Conservation (phyloP, 1,140 invertebrate genomes). For the Ceratina calcarata region DNA sequence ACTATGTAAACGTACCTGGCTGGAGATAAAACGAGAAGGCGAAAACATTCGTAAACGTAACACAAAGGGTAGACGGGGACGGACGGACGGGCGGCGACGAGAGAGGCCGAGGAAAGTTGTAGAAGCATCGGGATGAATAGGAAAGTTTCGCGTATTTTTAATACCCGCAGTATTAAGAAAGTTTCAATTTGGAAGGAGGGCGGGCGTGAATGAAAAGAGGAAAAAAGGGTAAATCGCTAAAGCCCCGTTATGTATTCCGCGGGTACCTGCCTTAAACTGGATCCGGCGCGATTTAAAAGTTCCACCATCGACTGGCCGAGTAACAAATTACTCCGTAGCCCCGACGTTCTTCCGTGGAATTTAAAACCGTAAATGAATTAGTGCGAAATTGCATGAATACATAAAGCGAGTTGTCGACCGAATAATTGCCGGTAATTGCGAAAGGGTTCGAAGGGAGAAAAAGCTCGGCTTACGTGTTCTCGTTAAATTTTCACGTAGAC, state of each 20-base stretch:
- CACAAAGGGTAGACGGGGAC: too few relatives aligned
- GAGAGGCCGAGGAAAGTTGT: background rate
- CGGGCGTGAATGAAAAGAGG: background rate
- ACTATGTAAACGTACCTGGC: too few relatives aligned
- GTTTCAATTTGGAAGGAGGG: slow-evolving; percentile 38
- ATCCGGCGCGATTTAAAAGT: slow-evolving; percentile 37
- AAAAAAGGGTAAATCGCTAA: background rate
- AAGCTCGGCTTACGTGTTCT: background rate
- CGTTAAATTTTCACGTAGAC: background rate
- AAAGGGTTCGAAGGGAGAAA: background rate
- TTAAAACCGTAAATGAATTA: slow-evolving; percentile 45
- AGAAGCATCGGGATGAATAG: background rate
- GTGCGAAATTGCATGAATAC: slow-evolving; percentile 30
- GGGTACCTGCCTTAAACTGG: background rate
- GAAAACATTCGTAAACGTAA: slow-evolving; percentile 4
- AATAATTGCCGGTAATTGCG: slow-evolving; percentile 37
- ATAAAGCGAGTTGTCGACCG: slow-evolving; percentile 8
- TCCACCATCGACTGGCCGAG: slow-evolving; percentile 6
- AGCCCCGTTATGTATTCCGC: slow-evolving; percentile 10
- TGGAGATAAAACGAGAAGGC: too few relatives aligned
- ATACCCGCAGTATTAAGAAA: slow-evolving; percentile 34
- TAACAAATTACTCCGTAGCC: slow-evolving; percentile 21
- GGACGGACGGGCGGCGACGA: background rate
- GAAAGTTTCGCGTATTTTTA: slow-evolving; percentile 39
- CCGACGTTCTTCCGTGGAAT: background rate